Evolutionary conservation across 2,113 vertebrate species (phyloP), one percentile per base, ranked within the genome.

Genomic region (Otolemur garnettii): DNA sequence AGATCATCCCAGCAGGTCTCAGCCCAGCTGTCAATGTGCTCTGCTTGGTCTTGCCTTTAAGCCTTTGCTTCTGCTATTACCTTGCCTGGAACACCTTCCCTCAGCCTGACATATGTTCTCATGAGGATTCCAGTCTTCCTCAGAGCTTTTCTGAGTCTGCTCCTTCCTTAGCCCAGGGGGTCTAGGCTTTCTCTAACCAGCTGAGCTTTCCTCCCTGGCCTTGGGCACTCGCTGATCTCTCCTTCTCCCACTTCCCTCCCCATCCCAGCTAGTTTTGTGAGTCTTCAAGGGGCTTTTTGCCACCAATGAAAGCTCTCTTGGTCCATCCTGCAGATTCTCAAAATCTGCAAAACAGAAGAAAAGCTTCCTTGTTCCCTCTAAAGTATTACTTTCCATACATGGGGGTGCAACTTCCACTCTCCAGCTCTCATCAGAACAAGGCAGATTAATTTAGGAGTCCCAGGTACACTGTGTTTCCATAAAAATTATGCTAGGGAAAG

Each of bases 91-190:
- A 53, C 13, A 4, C 17, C 24, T 6, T 87, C 45, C 87, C 35
- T 75, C 66, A 8, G 45, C 35, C 24, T 55, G 10, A 45, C 13
- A 0, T 0, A 71, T 21, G 7, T 35, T 60, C 12, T 62, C 11
- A 26, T 64, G 5, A 55, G 35, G 80, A 42, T 60, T 7, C 2
- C n/a, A 21, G 18, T 30, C 42, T 50, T 50, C 22, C 26, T 30
- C 11, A 11, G 62, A 77, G 28, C 60, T 42, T 78, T 50, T 69
- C 59, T 2, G 8, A 11, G 12, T 21, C 50, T 64, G 18, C 59
- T 28, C 33, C 26, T 7, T 28, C 53, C 59, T 17, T 50, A 60
- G 75, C 17, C 57, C 22, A 7, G 12, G 72, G 38, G 6, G 33
- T 10, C 60, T 35, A 13, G 26, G 57, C 19, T n/a, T 21, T 42